phyloP scores from a whole-genome alignment of 2,797 vertebrate genomes.

The Meriones psammophilus region DNA sequence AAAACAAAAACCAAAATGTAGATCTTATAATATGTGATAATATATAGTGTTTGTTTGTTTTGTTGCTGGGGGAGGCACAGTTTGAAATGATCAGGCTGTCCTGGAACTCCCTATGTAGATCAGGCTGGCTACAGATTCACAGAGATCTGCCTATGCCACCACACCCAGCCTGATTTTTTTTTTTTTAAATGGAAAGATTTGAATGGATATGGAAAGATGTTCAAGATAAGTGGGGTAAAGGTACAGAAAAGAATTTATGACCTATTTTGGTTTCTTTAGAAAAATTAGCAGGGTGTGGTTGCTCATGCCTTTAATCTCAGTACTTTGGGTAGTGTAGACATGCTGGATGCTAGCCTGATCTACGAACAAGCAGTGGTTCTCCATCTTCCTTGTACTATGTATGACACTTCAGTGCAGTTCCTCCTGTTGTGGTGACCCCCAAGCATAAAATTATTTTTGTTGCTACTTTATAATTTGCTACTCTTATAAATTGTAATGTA shows the following conservation, averaged over 20 bases:
- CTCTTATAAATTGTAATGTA: not conserved
- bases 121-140: not conserved
- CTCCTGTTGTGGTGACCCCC: not conserved
- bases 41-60: no score
- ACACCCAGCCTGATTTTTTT: not conserved
- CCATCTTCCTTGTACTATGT: not conserved
- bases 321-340: not conserved
- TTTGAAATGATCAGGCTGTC: not conserved
- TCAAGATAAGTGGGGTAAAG: not conserved
- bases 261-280: not conserved
- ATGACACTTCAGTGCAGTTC: not conserved
- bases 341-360: not conserved
- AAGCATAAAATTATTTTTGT: not conserved
- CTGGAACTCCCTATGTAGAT: not conserved
- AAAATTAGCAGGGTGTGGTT: not conserved
- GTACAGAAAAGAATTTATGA: not conserved
- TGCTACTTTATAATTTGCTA: not conserved
- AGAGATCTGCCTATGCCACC: not conserved
- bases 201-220: not conserved
- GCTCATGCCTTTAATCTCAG: not conserved
- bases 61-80: not conserved
- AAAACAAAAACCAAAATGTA: not conserved
- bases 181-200: not conserved
- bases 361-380: not conserved
- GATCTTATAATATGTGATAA: not conserved